These are phyloP conservation scores for Conus betulinus DNA, from an alignment of 1,140 invertebrate genomes.

Conservation along the genomic window DNA sequence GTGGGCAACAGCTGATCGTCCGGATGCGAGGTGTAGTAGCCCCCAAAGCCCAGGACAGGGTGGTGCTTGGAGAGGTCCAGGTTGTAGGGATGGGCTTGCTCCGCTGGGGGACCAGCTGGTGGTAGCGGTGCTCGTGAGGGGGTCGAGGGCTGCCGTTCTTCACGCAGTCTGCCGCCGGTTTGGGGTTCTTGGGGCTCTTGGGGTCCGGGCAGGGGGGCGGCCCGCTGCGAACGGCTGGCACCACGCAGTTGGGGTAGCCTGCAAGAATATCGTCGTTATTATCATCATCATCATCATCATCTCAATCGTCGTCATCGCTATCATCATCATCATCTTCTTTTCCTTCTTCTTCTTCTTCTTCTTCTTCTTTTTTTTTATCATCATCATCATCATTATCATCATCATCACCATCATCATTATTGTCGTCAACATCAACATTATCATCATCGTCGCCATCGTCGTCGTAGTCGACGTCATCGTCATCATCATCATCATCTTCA, in stretches of 20 bases:
- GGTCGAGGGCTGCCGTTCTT: background rate
- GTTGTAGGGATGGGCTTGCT: background rate
- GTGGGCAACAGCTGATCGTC: constrained; percentile 1
- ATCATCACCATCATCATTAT: too few species aligned
- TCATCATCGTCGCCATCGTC: too few species aligned
- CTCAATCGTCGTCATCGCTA: too few species aligned
- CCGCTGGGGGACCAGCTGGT: background rate
- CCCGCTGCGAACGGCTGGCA: background rate
- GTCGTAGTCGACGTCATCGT: too few species aligned
- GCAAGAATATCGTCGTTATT: background rate
- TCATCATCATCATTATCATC: too few species aligned
- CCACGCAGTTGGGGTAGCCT: constrained; percentile 30
- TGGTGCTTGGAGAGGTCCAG: background rate
- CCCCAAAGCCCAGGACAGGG: background rate
- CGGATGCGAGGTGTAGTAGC: background rate
- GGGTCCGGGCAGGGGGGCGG: constrained; percentile 1
- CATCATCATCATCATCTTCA: too few species aligned
- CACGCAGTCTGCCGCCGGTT: background rate
- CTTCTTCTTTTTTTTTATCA: background rate
- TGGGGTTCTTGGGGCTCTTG: background rate
- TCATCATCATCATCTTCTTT: background rate
- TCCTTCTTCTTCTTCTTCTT: too few species aligned
- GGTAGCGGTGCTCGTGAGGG: background rate
- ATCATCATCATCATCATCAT: background rate
- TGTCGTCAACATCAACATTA: too few species aligned